These are phyloP conservation scores for Polyodon spathula DNA, from an alignment of 2,113 vertebrate genomes.

Conservation along the genomic window DNA sequence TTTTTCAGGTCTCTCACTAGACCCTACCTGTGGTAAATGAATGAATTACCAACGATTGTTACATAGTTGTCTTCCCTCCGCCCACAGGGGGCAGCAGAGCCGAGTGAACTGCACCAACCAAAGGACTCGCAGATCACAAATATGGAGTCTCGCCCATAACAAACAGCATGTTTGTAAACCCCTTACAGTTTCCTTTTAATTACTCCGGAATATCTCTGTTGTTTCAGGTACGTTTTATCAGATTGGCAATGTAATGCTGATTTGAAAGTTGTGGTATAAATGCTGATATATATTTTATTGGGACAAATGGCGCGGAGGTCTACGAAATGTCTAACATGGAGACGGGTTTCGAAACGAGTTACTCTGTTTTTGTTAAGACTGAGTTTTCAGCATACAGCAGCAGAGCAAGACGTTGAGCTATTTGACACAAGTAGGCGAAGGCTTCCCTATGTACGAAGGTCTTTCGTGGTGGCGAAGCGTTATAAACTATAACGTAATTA, in stretches of 20 bases:
- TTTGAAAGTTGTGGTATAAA: not conserved
- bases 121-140: not conserved
- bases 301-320: not conserved
- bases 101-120: not conserved
- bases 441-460: not conserved
- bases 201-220: not conserved
- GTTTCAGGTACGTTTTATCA: no score
- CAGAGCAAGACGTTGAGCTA: slow-evolving; percentile 17
- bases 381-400: not conserved
- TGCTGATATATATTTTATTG: not conserved
- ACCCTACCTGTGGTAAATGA: slow-evolving; percentile 12
- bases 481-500: no score
- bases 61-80: not conserved
- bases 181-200: not conserved
- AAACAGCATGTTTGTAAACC: not conserved
- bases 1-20: not conserved
- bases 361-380: not conserved
- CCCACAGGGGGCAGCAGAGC: slow-evolving; percentile 18
- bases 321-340: not conserved
- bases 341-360: slow-evolving; percentile 16
- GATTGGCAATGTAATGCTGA: not conserved
- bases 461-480: slow-evolving; percentile 11
- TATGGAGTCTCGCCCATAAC: slow-evolving; percentile 10
- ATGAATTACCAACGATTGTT: slow-evolving; percentile 9
- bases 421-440: not conserved